Base-by-base conservation (phyloP, 1,140 invertebrate species). In the Pentalonia nigronervosa region DNA sequence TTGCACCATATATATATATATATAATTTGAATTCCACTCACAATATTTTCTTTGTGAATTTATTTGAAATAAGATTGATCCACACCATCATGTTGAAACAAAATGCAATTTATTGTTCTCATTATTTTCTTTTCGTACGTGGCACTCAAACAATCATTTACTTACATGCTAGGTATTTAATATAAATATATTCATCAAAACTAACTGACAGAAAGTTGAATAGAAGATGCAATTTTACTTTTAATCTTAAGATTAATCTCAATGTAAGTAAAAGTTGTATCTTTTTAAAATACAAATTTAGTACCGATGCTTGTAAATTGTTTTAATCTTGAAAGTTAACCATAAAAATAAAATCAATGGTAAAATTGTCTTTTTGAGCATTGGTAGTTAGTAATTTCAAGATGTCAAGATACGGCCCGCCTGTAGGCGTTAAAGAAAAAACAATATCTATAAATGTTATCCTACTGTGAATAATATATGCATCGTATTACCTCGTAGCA, bases 401-500 rank as follows among this genome's bases (percentile, higher is more conserved):
- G 23, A 86, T 45, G 23, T 25, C 81, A 36, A 45, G 9, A 84
- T 86, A 47, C 23, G 14, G 1, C n/a, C 48, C n/a, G 17, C 47
- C 48, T 21, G 11, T 48, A 47, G 14, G 84, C 45, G 84, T 89
- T 89, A 23, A 48, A 34, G 3, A 17, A 88, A 50, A 89, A 89
- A 53, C 20, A 53, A 89, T 50, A 53, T 89, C n/a, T 53, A 25
- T 50, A 89, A 34, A 89, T 89, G 87, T 89, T 89, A 89, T 89
- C 20, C 48, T 48, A 23, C 17, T 89, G 87, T 53, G 3, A 50
- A 53, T 50, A 36, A 53, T 53, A 45, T 87, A 36, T 34, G 48
- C 21, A 9, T 11, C 20, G 87, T 23, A 34, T 89, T 50, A 36
- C n/a, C 34, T 14, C 48, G 34, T 89, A 41, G 86, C n/a, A 30